A percentile compares a stretch with the other conserved stretches of the same genome.
phyloP scores from a whole-genome alignment of 2,113 vertebrate species.

The Cisticola juncidis region DNA sequence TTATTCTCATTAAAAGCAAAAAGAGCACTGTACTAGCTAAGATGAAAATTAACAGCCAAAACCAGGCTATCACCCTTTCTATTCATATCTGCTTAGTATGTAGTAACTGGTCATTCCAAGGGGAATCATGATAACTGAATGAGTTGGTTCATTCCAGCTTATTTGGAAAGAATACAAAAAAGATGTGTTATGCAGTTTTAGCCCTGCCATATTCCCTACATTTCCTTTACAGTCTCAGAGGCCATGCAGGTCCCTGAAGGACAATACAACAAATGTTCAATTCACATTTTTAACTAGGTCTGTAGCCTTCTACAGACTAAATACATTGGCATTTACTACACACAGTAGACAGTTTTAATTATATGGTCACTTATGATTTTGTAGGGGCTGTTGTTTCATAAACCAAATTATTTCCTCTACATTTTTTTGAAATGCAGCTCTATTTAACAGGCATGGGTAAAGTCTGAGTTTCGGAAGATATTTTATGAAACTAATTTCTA shows the following conservation, averaged over 20 bases:
- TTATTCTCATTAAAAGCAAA: background rate
- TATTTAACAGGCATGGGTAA: background rate
- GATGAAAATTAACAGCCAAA: background rate
- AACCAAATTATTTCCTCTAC: background rate
- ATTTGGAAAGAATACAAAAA: background rate
- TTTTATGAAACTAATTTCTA: background rate
- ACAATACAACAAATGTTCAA: background rate
- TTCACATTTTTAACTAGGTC: background rate
- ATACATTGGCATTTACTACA: background rate
- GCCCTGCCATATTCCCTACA: background rate
- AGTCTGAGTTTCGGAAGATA: background rate
- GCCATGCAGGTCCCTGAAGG: background rate
- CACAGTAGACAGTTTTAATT: background rate
- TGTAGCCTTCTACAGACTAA: background rate
- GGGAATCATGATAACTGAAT: background rate
- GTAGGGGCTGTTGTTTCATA: background rate
- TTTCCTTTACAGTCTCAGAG: background rate
- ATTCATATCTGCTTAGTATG: background rate
- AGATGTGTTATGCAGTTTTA: background rate
- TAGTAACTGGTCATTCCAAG: background rate
- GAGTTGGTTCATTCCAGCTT: background rate
- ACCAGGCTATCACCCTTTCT: background rate
- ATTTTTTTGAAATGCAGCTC: background rate
- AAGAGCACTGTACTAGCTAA: background rate
- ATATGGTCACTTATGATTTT: background rate